Evolutionary conservation across 1,140 invertebrate genomes (phyloP), one percentile per base, ranked within the genome.

Genomic region (Drosophila aff.): DNA sequence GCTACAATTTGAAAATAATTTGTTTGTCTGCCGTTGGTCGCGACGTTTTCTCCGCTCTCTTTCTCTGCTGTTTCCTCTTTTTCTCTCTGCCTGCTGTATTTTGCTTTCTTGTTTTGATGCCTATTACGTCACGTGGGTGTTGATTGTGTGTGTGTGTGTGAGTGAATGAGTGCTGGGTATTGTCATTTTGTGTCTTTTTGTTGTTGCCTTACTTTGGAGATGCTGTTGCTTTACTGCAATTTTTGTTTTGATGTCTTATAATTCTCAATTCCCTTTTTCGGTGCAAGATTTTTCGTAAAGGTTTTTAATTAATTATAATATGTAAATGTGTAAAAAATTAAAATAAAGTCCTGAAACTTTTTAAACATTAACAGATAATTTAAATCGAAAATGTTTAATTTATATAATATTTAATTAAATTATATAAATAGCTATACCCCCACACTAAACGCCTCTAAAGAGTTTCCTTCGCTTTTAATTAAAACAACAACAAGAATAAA

Each of bases 1-100:
- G 65, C 86, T 84, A 83, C 84, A 81, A 73, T 89, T 83, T 73
- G 43, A 89, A 89, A 81, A 78, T 66, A 83, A 89, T 77, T 76
- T 87, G 83, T 87, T 81, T 86, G 82, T 82, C 80, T 87, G 80
- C 65, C 55, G 44, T 59, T 55, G 65, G 60, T 67, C 58, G 58
- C 55, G 55, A 58, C 58, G 49, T 55, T 64, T 43, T 63, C 52
- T 38, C 63, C 53, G 41, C 64, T 60, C 33, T 69, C 47, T 33
- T 43, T 15, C 18, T 46, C 36, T n/a, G 26, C 31, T 18, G 21
- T 23, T 36, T 71, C 44, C 40, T 31, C 26, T 33, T 61, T 33
- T 59, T 23, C 16, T 28, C 18, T 41, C 50, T 63, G 23, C 26
- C 57, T 47, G 40, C 23, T 55, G 15, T 55, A 55, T 38, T 55